Base-by-base conservation (phyloP, 2,113 vertebrate species). In the Coptodon bakossiorum region DNA sequence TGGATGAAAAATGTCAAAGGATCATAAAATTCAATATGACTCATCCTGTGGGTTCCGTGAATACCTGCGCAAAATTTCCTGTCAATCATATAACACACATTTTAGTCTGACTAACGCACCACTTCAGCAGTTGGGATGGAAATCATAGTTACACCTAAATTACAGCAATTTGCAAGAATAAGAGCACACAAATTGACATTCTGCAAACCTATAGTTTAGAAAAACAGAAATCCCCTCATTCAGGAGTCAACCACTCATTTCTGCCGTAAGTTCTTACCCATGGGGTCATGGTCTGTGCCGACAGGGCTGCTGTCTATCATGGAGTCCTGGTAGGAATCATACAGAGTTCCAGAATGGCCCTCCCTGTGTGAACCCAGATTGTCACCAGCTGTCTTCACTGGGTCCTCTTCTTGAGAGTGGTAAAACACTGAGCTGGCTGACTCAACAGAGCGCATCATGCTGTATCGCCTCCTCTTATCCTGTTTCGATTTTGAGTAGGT, bases 371-470 rank as follows among this genome's bases (percentile, higher is more conserved):
- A 85, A 4, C 85, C 93, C 59, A 91, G 89, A 66, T 93, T 93
- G 78, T 97, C 96, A 1, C 56, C 85, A 1, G 83, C 12, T 2
- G 91, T 85, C 12, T 91, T 96, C 53, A 86, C 95, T 2, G 78
- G 36, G 4, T 97, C 97, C 83, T 98, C 98, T 3, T 99, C 98
- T 87, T 98, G 98, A 6, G 98, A 98, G 81, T 98, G 98, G 93
- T 97, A 98, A 95, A 99, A 99, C 34, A 99, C 98, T 0, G 98
- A 99, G 93, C 98, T 97, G 91, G 96, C 90, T 0, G 98, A 99
- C 89, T 98, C 98, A 29, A 97, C 96, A 57, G 98, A 98, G 3
- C 68, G 97, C 96, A 98, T 97, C 97, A 95, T 97, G 94, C 97
- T 97, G 94, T 97, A 98, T 1, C 96, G 94, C 3, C 95, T 95